Evolutionary conservation across 2,797 vertebrate species (phyloP), one percentile per base, ranked within the genome.

Genomic region (Pyrocephalus nanus): DNA sequence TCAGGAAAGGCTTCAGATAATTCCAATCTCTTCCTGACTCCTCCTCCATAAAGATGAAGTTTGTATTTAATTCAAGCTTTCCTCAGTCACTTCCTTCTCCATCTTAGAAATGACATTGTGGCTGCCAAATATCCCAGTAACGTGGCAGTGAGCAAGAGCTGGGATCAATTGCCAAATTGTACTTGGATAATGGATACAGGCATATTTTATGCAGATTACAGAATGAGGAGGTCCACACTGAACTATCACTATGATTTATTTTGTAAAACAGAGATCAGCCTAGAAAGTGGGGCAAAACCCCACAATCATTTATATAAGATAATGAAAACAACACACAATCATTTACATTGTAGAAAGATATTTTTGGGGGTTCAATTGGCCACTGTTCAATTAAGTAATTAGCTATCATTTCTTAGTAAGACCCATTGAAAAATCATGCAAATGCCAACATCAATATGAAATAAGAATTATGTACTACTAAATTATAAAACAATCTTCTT

Each of bases 401-500:
- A 90, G n/a, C 73, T 86, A 90, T 72, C 76, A 67, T 88, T 94
- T 84, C 66, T 78, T 38, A 29, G 17, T 27, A 86, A 12, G 10
- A 69, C 25, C 30, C 4, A 54, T 25, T 83, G 90, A 92, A 93
- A 88, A 96, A 92, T 53, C 42, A 88, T 66, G 65, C 61, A 84
- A 83, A 81, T 62, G 88, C 79, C 94, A 95, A 84, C 79, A 75
- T 51, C 38, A 90, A 93, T 86, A 91, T 22, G 47, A 86, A 95
- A 21, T 40, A 90, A 96, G 88, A 92, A 75, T 90, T 92, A 94
- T 81, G 47, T 62, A 88, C 86, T 75, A 62, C 40, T 96, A 73
- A 94, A 95, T 92, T 94, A 95, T 92, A 88, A 81, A 92, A 81
- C 91, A 48, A 81, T 94, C 73, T 81, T 62, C 79, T 64, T 94